These are phyloP conservation scores for Sinelater perroti DNA, from an alignment of 2,888 invertebrate species.

Conservation along the genomic window DNA sequence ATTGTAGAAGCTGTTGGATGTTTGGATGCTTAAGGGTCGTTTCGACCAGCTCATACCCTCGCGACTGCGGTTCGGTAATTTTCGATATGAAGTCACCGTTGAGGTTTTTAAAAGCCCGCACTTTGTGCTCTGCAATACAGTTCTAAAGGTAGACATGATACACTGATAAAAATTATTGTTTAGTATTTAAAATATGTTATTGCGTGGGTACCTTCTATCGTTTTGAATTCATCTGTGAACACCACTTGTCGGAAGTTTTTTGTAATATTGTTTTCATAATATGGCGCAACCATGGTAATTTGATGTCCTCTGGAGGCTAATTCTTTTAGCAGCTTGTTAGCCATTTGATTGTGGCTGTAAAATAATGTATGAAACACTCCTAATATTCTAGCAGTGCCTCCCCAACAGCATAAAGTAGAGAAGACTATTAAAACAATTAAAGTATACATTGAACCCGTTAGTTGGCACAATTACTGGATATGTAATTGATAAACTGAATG, in stretches of 20 bases:
- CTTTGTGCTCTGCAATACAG: not conserved
- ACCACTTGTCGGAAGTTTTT: constrained; percentile 59
- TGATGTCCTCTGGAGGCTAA: constrained; percentile 58
- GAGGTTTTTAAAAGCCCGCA: not conserved
- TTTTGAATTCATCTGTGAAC: constrained; percentile 34
- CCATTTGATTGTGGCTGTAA: constrained; percentile 48
- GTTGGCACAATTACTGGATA: too few relatives aligned
- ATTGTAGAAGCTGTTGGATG: constrained; percentile 40
- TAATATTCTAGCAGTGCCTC: constrained; percentile 39
- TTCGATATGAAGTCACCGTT: not conserved
- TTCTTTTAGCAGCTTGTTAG: constrained; percentile 46
- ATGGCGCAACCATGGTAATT: constrained; percentile 53
- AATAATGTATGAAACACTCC: constrained; percentile 46
- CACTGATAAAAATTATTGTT: not conserved
- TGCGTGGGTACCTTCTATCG: constrained; percentile 38
- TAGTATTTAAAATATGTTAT: too few relatives aligned
- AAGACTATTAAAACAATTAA: too few relatives aligned
- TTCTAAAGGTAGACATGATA: not conserved
- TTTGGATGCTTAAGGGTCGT: constrained; percentile 27
- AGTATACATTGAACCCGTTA: too few relatives aligned
- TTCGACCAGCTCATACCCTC: not conserved
- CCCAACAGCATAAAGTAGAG: not conserved
- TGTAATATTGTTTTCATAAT: constrained; percentile 52
- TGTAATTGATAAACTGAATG: too few relatives aligned
- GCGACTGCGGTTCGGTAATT: not conserved